Conservation (phyloP, 2,888 invertebrate genomes). For the Aethes cnicana region DNA sequence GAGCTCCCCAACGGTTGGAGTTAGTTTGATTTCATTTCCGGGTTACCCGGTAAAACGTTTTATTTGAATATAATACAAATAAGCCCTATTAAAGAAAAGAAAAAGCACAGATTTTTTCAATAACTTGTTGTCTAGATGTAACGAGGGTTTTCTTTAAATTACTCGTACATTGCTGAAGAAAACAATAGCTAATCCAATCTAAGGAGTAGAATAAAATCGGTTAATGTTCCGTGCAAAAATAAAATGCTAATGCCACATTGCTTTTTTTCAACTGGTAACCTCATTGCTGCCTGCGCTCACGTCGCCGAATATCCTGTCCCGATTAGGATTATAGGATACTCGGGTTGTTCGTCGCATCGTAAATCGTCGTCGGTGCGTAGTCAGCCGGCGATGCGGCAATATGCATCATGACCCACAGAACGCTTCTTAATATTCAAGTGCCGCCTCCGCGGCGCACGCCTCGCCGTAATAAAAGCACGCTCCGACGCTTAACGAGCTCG, state of each 20-base stretch:
- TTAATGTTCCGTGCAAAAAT: neutral
- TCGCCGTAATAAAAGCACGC: slow-evolving; percentile 80
- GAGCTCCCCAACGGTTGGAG: too few relatives aligned
- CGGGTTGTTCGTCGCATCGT: slow-evolving; percentile 15
- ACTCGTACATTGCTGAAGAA: slow-evolving; percentile 1
- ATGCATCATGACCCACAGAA: slow-evolving; percentile 75
- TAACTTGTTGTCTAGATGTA: neutral
- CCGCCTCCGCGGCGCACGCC: slow-evolving; percentile 70
- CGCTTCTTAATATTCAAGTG: slow-evolving; percentile 75
- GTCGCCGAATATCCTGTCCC: slow-evolving; percentile 29
- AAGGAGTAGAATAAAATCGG: slow-evolving; percentile 12
- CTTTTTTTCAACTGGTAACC: slow-evolving; percentile 16
- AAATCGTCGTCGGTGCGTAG: slow-evolving; percentile 6
- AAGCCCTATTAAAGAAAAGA: too few relatives aligned
- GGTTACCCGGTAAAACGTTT: too few relatives aligned
- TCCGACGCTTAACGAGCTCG: slow-evolving; percentile 77
- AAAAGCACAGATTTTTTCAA: too few relatives aligned
- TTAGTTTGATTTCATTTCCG: too few relatives aligned
- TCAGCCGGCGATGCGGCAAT: slow-evolving; percentile 56
- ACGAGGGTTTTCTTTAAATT: neutral
- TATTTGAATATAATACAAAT: too few relatives aligned
- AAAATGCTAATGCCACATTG: slow-evolving; percentile 6
- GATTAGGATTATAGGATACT: slow-evolving; percentile 29
- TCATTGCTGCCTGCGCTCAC: slow-evolving; percentile 26
- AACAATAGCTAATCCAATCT: slow-evolving; percentile 9